Evolutionary conservation across 2,797 vertebrate species (phyloP).

Genomic region (Orientallactaga sibirica): DNA sequence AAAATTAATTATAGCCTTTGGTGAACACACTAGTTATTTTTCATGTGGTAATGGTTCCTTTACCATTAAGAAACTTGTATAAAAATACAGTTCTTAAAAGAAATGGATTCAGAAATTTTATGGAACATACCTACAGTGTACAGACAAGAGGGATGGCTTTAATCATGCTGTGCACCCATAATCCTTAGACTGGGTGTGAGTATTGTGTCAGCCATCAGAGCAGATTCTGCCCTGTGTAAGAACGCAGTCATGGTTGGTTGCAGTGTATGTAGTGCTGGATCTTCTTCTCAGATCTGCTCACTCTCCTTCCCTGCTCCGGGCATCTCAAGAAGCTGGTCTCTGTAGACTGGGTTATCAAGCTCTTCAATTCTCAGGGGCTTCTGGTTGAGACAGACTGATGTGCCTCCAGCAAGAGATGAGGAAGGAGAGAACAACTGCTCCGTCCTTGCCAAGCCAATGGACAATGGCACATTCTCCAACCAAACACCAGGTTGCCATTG

Average conservation of each 20-base stretch:
- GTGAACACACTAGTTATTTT: conserved; percentile 56
- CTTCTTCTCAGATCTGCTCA: not conserved
- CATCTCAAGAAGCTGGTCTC: not conserved
- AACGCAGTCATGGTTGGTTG: not conserved
- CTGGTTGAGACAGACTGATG: not conserved
- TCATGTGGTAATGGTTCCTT: conserved; percentile 58
- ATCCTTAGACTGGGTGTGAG: not conserved
- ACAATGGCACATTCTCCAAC: not conserved
- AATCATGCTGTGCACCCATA: not conserved
- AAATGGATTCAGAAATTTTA: conserved; percentile 49
- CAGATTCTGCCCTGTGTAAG: not conserved
- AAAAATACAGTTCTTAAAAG: conserved; percentile 60
- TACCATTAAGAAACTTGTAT: conserved; percentile 32
- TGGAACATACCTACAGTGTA: not conserved
- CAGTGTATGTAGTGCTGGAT: not conserved
- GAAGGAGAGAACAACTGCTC: not conserved
- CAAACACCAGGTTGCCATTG: not conserved
- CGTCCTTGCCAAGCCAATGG: not conserved
- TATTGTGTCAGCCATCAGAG: conserved; percentile 27
- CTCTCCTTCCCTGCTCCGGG: not conserved
- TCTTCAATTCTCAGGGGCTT: not conserved
- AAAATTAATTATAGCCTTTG: conserved; percentile 73
- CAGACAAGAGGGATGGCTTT: conserved; percentile 46
- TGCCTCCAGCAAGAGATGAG: conserved; percentile 1
- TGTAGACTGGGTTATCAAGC: not conserved